Evolutionary conservation across 2,888 invertebrate species (phyloP).

Genomic region (Venusia cambrica): DNA sequence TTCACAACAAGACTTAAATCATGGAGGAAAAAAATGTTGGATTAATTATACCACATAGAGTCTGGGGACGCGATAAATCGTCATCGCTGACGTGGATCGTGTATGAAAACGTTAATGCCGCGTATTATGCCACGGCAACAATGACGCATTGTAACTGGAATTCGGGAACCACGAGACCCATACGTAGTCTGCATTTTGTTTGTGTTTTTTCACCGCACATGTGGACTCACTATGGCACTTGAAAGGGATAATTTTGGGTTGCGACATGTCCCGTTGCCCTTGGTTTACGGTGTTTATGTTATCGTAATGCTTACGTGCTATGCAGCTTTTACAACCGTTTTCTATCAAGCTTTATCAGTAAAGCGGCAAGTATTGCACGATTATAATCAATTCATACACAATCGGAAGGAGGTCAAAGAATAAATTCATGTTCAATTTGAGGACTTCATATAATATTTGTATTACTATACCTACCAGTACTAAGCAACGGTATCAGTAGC

Average conservation of each 20-base stretch:
- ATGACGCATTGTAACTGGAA: constrained; percentile 72
- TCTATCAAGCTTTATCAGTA: too few relatives aligned
- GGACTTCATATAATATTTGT: too few relatives aligned
- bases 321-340: too few relatives aligned
- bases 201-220: constrained; percentile 45
- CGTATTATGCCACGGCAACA: constrained; percentile 72
- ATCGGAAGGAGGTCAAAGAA: too few relatives aligned
- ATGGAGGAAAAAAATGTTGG: constrained; percentile 58
- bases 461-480: too few relatives aligned
- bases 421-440: too few relatives aligned
- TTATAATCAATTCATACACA: too few relatives aligned
- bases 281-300: too few relatives aligned
- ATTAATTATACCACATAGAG: constrained; percentile 62
- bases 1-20: constrained; percentile 67
- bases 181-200: constrained; percentile 55
- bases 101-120: constrained; percentile 75
- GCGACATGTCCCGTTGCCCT: constrained; percentile 6
- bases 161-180: constrained; percentile 55
- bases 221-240: constrained; percentile 44
- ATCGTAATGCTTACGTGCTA: too few relatives aligned
- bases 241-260: constrained; percentile 34
- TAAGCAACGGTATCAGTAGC: too few relatives aligned
- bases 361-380: too few relatives aligned
- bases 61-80: constrained; percentile 69
- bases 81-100: constrained; percentile 76